Base-by-base conservation (phyloP, 2,113 vertebrate species). In the Gopherus evgoodei region DNA sequence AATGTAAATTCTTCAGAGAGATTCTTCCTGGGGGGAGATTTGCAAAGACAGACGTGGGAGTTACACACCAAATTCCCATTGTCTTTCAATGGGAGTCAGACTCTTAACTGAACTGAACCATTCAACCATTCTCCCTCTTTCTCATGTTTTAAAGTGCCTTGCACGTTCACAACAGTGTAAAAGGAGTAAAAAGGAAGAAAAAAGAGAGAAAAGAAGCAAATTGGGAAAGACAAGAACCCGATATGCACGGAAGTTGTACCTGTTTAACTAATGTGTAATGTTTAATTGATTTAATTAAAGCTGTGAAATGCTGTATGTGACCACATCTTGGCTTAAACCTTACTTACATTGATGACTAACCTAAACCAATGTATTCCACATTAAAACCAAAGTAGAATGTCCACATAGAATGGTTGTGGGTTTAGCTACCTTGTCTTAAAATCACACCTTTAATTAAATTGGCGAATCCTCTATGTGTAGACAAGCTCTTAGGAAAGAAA, bases 11-110 rank as follows among this genome's bases (percentile, higher is more conserved):
- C 29, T 84, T 79, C 7, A 54, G 8, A 82, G 3, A 2, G 53
- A 65, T 65, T 65, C 62, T 65, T 31, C 62, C 29, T 65, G 11
- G 83, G 11, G 19, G 24, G 52, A 69, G 25, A 4, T 2, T n/a
- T 89, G 79, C 17, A 59, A 87, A 83, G 52, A 53, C 21, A 59
- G 0, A 0, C 12, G 1, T 35, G 65, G 0, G 1, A 81, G 69
- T 17, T 65, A 35, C 4, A 2, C 72, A 86, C 31, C 2, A 84
- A 86, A 79, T 31, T 65, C 83, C 0, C 29, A 44, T 81, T 76
- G 5, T 16, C 53, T 87, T 49, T 57, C 5, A 31, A 27, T 10
- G 3, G 9, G 81, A 86, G 8, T 54, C 10, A 82, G 9, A 49
- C n/a, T 81, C 8, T 47, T 90, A 3, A 1, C 1, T 89, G 50